phyloP scores from a whole-genome alignment of 2,797 vertebrate genomes.

The Notolabrus celidotus region DNA sequence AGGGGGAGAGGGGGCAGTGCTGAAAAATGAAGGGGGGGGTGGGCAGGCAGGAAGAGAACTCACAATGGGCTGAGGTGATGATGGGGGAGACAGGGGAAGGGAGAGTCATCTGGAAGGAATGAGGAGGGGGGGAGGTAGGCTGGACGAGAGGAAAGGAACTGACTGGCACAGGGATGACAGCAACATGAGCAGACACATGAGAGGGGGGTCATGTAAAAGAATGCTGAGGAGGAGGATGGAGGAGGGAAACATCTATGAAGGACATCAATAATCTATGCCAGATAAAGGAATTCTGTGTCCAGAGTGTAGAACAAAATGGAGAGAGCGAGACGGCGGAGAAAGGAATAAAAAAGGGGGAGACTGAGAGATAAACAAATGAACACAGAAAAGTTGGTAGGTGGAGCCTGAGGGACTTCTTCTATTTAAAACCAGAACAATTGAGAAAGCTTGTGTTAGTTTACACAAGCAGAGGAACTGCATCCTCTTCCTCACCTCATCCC shows the following conservation, averaged over 20 bases:
- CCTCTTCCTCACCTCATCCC: conserved; percentile 42
- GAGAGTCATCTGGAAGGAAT: conserved; percentile 71
- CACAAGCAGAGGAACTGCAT: conserved; percentile 64
- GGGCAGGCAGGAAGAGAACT: conserved; percentile 37
- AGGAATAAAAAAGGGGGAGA: conserved; percentile 2
- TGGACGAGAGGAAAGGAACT: conserved; percentile 47
- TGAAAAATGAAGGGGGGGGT: neutral
- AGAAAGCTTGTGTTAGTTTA: conserved; percentile 72
- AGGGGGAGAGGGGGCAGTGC: neutral
- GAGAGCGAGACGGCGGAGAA: neutral
- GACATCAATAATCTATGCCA: conserved; percentile 72
- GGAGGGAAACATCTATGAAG: conserved; percentile 25
- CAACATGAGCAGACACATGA: conserved; percentile 57
- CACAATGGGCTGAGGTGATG: conserved; percentile 58
- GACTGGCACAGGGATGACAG: conserved; percentile 64
- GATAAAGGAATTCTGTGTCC: conserved; percentile 69
- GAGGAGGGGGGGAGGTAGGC: conserved; percentile 50
- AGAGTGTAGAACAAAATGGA: conserved; percentile 30
- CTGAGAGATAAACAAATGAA: conserved; percentile 51
- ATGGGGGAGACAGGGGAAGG: conserved; percentile 22
- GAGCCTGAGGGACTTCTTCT: conserved; percentile 71
- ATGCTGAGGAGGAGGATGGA: conserved; percentile 28
- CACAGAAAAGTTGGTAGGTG: conserved; percentile 66
- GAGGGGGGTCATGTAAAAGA: conserved; percentile 30
- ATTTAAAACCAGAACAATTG: conserved; percentile 78